Evolutionary conservation across 2,797 vertebrate genomes (phyloP), one percentile per base, ranked within the genome.

Genomic region (Pyrocephalus nanus): DNA sequence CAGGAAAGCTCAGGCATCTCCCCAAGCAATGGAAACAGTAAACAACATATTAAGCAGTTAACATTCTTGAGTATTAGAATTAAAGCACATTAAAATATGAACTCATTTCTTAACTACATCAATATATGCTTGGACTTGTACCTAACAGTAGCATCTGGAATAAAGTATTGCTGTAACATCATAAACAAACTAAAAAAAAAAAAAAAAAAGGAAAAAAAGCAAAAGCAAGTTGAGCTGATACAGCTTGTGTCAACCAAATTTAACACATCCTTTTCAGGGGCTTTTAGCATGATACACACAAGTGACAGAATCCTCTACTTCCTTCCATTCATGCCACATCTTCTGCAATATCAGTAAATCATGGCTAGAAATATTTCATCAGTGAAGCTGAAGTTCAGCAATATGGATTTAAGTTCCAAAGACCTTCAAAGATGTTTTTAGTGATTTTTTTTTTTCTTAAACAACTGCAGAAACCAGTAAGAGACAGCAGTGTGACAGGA

Each of bases 221-320:
- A 51, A 81, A 47, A 29, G 19, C 13, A 77, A 57, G 22, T 16
- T 67, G 3, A 86, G 38, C 27, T 53, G 64, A 50, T 16, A 17
- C 34, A 85, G 48, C 10, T 51, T 8, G 4, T 15, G 14, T 40
- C 34, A 86, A 34, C 16, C 40, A 75, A 71, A 82, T 78, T 34
- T 36, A 61, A 34, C 32, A 65, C 36, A 15, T 48, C 9, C 2
- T 5, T 77, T 73, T 69, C 78, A 80, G n/a, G 7, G 23, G 9
- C 2, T 34, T 61, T 50, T 69, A 43, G 74, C 32, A 20, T 0
- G 1, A 61, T 58, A 64, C 29, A 62, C 0, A 0, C 0, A 2
- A 77, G 71, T 61, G 34, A 34, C 76, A 42, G 29, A 64, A 36
- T 42, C 9, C 65, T 84, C 29, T 27, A 12, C 19, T 57, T 88